phyloP scores from a whole-genome alignment of 2,888 invertebrate species.

The Dromius quadrimaculatus region DNA sequence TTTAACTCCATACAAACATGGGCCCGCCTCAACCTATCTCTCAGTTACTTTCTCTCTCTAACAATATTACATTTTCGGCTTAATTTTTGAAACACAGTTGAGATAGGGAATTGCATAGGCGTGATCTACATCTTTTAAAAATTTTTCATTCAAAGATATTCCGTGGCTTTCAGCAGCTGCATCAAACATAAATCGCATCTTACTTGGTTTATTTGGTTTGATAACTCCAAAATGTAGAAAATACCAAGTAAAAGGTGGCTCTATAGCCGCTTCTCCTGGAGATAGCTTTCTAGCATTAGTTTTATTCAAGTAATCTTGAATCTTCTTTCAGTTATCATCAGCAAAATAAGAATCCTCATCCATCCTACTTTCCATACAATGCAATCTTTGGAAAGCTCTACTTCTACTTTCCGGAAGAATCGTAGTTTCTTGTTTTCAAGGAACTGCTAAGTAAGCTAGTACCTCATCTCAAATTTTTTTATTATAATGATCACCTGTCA shows the following conservation, averaged over 20 bases:
- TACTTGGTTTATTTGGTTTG: not conserved
- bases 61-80: too few relatives aligned
- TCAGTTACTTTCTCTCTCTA: too few relatives aligned
- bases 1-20: too few relatives aligned
- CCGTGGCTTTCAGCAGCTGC: not conserved
- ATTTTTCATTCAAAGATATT: not conserved
- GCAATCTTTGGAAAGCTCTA: conserved; percentile 46
- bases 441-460: too few relatives aligned
- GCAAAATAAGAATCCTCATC: conserved; percentile 50
- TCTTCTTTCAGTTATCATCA: conserved; percentile 38
- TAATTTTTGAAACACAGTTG: too few relatives aligned
- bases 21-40: too few relatives aligned
- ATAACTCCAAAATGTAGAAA: not conserved
- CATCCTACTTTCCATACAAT: conserved; percentile 51
- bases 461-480: too few relatives aligned
- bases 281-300: not conserved
- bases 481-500: too few relatives aligned
- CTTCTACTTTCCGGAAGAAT: conserved; percentile 46
- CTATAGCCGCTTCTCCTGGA: not conserved
- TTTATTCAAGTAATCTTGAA: not conserved
- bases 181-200: not conserved
- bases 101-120: too few relatives aligned
- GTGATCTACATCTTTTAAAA: too few relatives aligned
- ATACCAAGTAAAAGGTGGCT: not conserved
- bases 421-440: too few relatives aligned